These are phyloP conservation scores for Teinopalpus imperialis DNA, from an alignment of 2,888 invertebrate species.

Conservation along the genomic window DNA sequence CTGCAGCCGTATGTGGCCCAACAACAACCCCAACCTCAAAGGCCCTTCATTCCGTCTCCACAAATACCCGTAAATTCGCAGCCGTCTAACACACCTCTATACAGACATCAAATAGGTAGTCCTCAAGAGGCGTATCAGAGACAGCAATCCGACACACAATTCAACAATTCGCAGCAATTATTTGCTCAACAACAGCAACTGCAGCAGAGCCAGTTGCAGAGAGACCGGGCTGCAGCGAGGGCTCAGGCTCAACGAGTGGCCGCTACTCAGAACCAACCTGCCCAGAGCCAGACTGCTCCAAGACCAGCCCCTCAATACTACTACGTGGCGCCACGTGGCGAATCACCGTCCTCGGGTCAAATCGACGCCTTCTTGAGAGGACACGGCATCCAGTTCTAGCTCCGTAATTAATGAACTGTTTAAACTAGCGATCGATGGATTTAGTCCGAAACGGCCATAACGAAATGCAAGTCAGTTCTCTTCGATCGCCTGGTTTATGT, in stretches of 20 bases:
- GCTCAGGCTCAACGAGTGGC: constrained; percentile 71
- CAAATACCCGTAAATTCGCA: constrained; percentile 75
- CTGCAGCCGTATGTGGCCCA: constrained; percentile 88
- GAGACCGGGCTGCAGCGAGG: constrained; percentile 79
- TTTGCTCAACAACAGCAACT: constrained; percentile 86
- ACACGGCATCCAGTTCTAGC: constrained; percentile 84
- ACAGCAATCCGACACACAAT: constrained; percentile 82
- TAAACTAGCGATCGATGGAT: constrained; percentile 31
- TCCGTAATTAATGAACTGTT: constrained; percentile 41
- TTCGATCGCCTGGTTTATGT: constrained; percentile 48
- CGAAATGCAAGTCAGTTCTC: constrained; percentile 44
- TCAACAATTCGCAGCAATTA: constrained; percentile 84
- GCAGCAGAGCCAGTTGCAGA: constrained; percentile 85
- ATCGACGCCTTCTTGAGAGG: constrained; percentile 91
- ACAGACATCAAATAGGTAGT: constrained; percentile 66
- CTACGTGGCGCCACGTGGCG: constrained; percentile 81
- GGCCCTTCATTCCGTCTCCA: constrained; percentile 81
- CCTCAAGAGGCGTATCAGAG: constrained; percentile 81
- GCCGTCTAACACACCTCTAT: constrained; percentile 67
- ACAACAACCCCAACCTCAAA: constrained; percentile 74
- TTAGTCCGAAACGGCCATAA: constrained; percentile 53
- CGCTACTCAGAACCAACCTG: constrained; percentile 29
- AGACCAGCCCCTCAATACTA: constrained; percentile 75
- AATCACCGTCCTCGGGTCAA: constrained; percentile 84
- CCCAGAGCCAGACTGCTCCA: constrained; percentile 60